Percentiles rank a stretch among this genome's conserved stretches.
Conservation (phyloP, 2,797 vertebrate genomes). For the Pseudochromis fuscus region DNA sequence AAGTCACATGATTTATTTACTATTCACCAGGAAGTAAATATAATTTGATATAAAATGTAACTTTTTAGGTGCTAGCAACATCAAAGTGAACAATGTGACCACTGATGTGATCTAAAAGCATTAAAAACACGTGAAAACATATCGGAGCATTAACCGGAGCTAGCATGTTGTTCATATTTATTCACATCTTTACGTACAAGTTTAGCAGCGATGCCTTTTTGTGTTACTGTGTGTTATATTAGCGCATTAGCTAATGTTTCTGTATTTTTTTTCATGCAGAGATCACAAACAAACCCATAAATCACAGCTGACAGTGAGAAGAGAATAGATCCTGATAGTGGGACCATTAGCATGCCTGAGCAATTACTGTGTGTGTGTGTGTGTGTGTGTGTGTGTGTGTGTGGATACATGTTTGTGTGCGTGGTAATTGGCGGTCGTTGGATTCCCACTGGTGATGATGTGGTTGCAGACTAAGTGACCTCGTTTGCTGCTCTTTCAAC, state of each 20-base stretch:
- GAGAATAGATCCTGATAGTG: constrained; percentile 40
- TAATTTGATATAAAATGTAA: too few relatives aligned
- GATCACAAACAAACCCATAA: constrained; percentile 61
- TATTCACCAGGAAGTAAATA: too few relatives aligned
- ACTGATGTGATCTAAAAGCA: too few relatives aligned
- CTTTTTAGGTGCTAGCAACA: too few relatives aligned
- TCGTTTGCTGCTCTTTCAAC: constrained; percentile 62
- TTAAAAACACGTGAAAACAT: too few relatives aligned
- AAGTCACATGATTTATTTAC: too few relatives aligned
- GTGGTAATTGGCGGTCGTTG: constrained; percentile 15
- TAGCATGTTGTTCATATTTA: too few relatives aligned
- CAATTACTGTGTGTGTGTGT: constrained; percentile 40
- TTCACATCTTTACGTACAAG: too few relatives aligned
- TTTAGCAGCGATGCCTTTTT: not conserved
- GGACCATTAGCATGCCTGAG: constrained; percentile 64
- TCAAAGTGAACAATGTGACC: too few relatives aligned
- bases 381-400: constrained; percentile 16
- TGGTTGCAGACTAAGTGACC: constrained; percentile 66
- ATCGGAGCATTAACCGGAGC: too few relatives aligned
- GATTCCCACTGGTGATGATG: constrained; percentile 41
- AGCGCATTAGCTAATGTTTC: constrained; percentile 6
- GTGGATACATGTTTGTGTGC: too few relatives aligned
- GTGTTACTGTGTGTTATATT: not conserved
- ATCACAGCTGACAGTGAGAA: constrained; percentile 59
- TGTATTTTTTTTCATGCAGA: constrained; percentile 12